Evolutionary conservation across 64 coral and sea anemone species (phyloP), one percentile per base, ranked within the genome.

Genomic region (Pocillopora verrucosa): DNA sequence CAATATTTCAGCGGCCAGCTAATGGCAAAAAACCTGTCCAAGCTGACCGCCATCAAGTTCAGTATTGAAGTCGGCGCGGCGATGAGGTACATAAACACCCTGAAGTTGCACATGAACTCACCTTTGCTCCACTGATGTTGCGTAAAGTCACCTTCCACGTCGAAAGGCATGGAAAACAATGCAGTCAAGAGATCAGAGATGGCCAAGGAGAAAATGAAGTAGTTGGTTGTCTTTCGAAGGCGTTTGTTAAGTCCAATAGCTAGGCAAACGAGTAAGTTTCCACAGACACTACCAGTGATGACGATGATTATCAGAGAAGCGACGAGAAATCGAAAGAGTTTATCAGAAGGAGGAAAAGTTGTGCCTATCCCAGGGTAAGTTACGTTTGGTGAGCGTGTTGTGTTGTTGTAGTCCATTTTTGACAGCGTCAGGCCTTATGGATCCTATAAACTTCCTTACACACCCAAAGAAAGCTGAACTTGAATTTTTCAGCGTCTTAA

Each of bases 181-280:
- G 94, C 94, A 15, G 97, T 93, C 73, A 91, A 26, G 12, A 99
- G 61, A 73, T 99, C 97, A 58, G 92, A 92, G 16, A 95, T 76
- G 1, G 97, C 97, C 25, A 99, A 76, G 78, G 91, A 95, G 56
- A 99, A 83, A 34, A 99, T 90, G 78, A 95, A 99, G 63, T 93
- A 99, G 60, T 92, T 95, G 9, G 97, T 76, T 0, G 76, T 78
- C 14, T 68, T 90, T 22, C 91, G 97, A 4, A 99, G 89, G 59
- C 89, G 87, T 68, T 86, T 36, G 17, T 94, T 99, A 12, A 99
- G 56, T 58, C 63, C 69, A 78, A 99, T 91, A 25, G 97, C 97
- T 4, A 84, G 68, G 59, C 88, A 93, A 10, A 99, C 94, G 13
- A 99, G 77, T n/a, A 93, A 19, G 76, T 99, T 99, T 34, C 93